These are phyloP conservation scores for Dasyurus viverrinus DNA, from an alignment of 2,113 vertebrate species.

Conservation along the genomic window DNA sequence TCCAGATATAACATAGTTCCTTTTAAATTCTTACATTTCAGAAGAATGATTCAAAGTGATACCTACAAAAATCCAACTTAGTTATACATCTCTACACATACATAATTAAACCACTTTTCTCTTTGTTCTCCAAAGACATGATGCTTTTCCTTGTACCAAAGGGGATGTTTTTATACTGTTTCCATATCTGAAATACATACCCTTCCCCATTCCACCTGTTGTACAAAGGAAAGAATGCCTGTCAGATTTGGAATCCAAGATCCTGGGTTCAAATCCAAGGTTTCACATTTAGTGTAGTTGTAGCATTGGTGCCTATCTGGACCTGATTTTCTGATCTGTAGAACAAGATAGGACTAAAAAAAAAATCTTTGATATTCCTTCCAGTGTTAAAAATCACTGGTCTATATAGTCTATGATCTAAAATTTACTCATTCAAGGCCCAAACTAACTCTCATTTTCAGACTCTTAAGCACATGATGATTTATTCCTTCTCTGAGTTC, in stretches of 20 bases:
- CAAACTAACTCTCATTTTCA: not conserved
- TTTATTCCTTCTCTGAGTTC: not conserved
- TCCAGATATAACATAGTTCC: not conserved
- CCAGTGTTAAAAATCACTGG: not conserved
- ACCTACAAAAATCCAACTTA: not conserved
- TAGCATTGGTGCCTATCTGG: not conserved
- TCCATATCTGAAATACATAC: no score
- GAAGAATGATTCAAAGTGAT: not conserved
- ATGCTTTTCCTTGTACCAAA: not conserved
- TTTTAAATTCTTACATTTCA: not conserved
- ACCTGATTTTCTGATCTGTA: not conserved
- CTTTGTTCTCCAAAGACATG: not conserved
- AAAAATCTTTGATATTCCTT: not conserved
- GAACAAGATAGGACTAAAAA: not conserved
- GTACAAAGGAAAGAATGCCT: no score
- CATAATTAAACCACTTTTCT: not conserved
- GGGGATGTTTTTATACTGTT: not conserved
- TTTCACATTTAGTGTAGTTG: not conserved
- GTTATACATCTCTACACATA: not conserved
- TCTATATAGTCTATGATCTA: not conserved
- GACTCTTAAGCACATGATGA: not conserved
- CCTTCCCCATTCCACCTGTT: no score
- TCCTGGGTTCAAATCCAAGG: not conserved
- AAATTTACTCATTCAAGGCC: not conserved
- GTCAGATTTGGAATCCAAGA: not conserved